These are phyloP conservation scores for Listronotus oregonensis DNA, from an alignment of 1,140 invertebrate genomes.

Conservation along the genomic window DNA sequence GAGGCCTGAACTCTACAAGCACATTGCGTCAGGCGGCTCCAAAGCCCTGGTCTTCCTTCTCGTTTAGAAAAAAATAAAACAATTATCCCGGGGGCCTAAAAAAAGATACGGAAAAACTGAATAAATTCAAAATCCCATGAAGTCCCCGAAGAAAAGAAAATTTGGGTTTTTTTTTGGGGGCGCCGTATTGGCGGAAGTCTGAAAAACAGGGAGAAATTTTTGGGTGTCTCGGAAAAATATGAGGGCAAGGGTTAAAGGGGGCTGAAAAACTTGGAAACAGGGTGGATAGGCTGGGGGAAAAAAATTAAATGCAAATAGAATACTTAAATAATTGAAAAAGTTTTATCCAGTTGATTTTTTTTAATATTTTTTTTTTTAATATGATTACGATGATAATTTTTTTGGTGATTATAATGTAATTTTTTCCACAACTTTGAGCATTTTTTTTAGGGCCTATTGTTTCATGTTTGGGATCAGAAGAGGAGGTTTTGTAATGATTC, in stretches of 20 bases:
- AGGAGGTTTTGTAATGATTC: too few relatives aligned
- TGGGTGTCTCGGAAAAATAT: conserved; percentile 95
- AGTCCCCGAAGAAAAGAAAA: conserved; percentile 96
- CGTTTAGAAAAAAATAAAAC: conserved; percentile 97
- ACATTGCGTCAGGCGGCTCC: conserved; percentile 99
- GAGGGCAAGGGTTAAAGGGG: conserved; percentile 80
- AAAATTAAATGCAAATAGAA: too few relatives aligned
- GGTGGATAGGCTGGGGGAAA: conserved; percentile 31
- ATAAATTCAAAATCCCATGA: conserved; percentile 99
- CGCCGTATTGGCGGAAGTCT: conserved; percentile 96
- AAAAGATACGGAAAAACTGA: conserved; percentile 86
- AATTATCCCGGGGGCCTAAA: conserved; percentile 94
- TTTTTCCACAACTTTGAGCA: too few relatives aligned
- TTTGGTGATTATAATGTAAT: too few relatives aligned
- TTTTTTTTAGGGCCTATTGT: not conserved
- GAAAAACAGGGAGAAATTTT: conserved; percentile 95
- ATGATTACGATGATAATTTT: too few relatives aligned
- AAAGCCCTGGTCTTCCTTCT: conserved; percentile 96
- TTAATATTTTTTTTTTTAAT: too few relatives aligned
- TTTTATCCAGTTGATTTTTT: too few relatives aligned
- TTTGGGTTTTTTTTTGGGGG: conserved; percentile 99
- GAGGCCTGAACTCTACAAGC: conserved; percentile 95
- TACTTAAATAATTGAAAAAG: too few relatives aligned
- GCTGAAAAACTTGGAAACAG: conserved; percentile 68
- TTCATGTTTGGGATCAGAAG: conserved; percentile 68